These are phyloP conservation scores for Clytia hemisphaerica DNA, from an alignment of 30 jellyfish, hydroid and myxozoan genomes.

Conservation along the genomic window DNA sequence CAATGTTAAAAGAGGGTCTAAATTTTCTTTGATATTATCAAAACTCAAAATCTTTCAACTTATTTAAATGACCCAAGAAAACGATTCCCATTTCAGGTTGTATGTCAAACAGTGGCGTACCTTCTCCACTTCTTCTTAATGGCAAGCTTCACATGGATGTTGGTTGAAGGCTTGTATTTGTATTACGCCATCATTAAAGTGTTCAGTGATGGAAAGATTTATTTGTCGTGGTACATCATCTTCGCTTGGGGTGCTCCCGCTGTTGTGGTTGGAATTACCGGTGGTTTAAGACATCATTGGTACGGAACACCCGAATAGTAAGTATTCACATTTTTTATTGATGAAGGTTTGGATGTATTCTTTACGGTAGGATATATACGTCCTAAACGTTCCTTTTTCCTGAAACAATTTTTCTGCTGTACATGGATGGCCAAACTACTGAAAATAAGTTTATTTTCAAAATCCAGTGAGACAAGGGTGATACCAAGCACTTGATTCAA, in stretches of 20 bases:
- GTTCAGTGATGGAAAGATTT: constrained; percentile 21
- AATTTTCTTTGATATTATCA: no score
- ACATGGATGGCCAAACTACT: no score
- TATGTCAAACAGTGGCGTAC: constrained; percentile 20
- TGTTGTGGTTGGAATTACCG: constrained; percentile 7
- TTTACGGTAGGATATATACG: no score
- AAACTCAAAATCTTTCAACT: no score
- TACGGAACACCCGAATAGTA: constrained; percentile 14
- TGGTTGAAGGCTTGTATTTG: constrained; percentile 28
- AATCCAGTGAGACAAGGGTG: no score
- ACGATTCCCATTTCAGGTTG: background rate
- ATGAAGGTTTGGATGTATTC: background rate
- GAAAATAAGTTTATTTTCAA: no score
- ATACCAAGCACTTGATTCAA: no score
- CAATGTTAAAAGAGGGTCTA: no score
- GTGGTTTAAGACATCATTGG: background rate
- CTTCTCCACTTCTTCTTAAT: constrained; percentile 20
- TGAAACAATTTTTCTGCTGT: no score
- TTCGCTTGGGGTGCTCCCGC: constrained; percentile 34
- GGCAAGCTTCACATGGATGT: constrained; percentile 45
- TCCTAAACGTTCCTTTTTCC: no score
- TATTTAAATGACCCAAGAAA: background rate
- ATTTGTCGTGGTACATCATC: constrained; percentile 1
- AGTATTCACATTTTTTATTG: background rate
- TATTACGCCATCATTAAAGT: constrained; percentile 17